Base-by-base conservation (phyloP, 2,797 vertebrate species). In the Enteromius treurensis region DNA sequence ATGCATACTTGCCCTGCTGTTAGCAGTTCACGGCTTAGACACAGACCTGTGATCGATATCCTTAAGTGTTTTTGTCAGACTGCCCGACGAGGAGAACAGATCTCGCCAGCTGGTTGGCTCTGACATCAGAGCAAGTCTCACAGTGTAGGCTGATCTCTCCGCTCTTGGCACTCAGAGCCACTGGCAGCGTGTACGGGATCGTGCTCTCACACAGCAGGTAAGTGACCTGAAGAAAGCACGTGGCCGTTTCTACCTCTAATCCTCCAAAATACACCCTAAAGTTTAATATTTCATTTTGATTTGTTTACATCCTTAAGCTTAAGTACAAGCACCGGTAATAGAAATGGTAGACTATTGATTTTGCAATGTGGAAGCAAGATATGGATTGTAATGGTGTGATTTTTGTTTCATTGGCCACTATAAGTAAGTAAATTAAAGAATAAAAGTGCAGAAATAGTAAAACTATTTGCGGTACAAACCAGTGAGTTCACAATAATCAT, bases 81-180 rank as follows among this genome's bases (percentile, higher is more conserved):
- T 80, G 70, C 58, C 40, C 37, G 64, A 42, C n/a, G 32, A 70
- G 62, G 51, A 60, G 37, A 77, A 85, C 60, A 62, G 79, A 71
- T 85, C 45, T 55, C 65, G 17, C 75, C 84, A 29, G 67, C 23
- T 73, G 79, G 45, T 34, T 73, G 64, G 65, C 73, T 85, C n/a
- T 32, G 40, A 69, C 71, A 85, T 51, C 55, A 37, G 64, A 26
- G 64, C 37, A 5, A n/a, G 23, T 53, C 70, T 67, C 23, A 47
- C 3, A 47, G n/a, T 55, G 62, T 5, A 34, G 26, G 55, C 69
- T 65, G 26, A 21, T 68, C 62, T 68, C 40, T 76, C n/a, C 0
- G 9, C 67, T 71, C 79, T 65, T 65, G 53, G 60, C 60, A 32
- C 60, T 32, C 26, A 15, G 60, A 32, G 60, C 60, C 26, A 5